Conservation (phyloP, 2,113 vertebrate species). For the Rhinopithecus roxellana region DNA sequence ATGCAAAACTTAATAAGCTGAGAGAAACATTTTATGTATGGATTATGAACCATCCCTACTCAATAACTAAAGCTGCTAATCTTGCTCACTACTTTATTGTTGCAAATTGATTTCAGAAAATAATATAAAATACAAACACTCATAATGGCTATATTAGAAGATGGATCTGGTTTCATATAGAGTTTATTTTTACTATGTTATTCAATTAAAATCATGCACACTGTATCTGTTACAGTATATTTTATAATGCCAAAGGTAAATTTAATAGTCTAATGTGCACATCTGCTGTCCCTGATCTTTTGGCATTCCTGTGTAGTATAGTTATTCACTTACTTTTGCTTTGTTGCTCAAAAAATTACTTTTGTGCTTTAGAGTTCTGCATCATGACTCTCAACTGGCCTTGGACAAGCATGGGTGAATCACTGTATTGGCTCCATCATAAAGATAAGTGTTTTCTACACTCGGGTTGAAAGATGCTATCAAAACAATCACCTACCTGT, state of each 20-base stretch:
- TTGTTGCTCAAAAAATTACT: constrained; percentile 33
- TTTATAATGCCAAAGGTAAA: neutral
- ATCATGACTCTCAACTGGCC: neutral
- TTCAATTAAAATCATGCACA: neutral
- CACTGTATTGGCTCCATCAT: neutral
- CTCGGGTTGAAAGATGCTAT: neutral
- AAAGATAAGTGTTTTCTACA: constrained; percentile 2
- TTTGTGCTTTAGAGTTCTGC: neutral
- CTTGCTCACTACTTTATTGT: neutral
- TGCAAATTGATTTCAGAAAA: neutral
- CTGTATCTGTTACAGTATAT: neutral
- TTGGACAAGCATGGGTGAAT: constrained; percentile 1
- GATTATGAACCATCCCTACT: neutral
- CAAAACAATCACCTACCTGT: constrained; percentile 26
- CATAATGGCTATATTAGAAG: neutral
- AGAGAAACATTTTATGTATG: neutral
- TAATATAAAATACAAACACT: constrained; percentile 10
- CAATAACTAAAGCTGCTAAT: neutral
- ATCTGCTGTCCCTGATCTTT: neutral
- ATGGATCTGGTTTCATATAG: neutral
- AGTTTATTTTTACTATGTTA: neutral
- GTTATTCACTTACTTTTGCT: neutral
- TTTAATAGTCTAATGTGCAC: neutral
- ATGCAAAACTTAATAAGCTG: constrained; percentile 3
- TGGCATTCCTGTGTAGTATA: neutral